These are phyloP conservation scores for Drosophila tropicalis DNA, from an alignment of 1,140 invertebrate species.

Conservation along the genomic window DNA sequence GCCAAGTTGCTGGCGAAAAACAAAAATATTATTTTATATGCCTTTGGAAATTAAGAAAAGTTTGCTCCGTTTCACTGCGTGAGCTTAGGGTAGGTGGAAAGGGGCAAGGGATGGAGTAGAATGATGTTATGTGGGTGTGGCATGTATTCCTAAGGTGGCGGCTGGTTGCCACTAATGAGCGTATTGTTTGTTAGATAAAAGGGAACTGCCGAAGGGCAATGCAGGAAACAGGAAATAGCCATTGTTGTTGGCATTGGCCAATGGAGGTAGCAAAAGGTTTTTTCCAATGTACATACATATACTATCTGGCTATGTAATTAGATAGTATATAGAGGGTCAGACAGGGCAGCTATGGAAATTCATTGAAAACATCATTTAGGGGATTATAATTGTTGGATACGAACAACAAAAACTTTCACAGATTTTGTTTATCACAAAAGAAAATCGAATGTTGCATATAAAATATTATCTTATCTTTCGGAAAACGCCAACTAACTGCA, in stretches of 20 bases:
- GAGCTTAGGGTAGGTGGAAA: no score
- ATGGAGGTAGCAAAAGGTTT: slow-evolving; percentile 34
- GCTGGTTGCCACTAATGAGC: slow-evolving; percentile 64
- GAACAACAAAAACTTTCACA: background rate
- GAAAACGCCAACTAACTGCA: background rate
- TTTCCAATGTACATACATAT: background rate
- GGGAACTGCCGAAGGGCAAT: slow-evolving; percentile 22
- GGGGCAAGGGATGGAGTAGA: no score
- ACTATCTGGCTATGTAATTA: background rate
- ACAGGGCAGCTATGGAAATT: background rate
- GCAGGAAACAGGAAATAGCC: slow-evolving; percentile 44
- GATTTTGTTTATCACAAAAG: background rate
- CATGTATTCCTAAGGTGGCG: slow-evolving; percentile 1
- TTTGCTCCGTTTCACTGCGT: slow-evolving; percentile 34
- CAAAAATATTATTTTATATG: slow-evolving; percentile 80
- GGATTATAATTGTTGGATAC: background rate
- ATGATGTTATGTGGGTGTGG: slow-evolving; percentile 7
- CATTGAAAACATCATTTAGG: background rate
- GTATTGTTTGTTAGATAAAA: slow-evolving; percentile 70
- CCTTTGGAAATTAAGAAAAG: slow-evolving; percentile 68
- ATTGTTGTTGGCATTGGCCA: slow-evolving; percentile 48
- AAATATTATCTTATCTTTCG: background rate
- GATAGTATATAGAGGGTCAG: background rate
- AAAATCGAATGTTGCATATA: background rate
- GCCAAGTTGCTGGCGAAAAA: slow-evolving; percentile 54